Evolutionary conservation across 1,140 invertebrate species (phyloP).

Genomic region (Tetramorium simillimum): DNA sequence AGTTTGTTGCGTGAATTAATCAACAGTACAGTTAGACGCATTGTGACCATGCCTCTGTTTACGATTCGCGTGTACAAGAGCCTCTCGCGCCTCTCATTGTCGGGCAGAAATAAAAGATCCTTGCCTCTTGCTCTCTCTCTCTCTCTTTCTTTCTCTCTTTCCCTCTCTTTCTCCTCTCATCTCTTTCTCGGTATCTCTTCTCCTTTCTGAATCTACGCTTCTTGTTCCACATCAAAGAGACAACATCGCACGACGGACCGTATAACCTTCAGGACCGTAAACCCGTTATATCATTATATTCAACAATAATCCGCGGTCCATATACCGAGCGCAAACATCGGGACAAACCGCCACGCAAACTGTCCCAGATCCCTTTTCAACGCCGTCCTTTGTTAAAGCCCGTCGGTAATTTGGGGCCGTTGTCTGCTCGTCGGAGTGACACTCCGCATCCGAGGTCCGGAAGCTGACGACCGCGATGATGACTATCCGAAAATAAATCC

Average conservation of each 20-base stretch:
- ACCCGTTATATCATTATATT: constrained; percentile 80
- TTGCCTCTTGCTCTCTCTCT: not conserved
- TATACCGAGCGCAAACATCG: constrained; percentile 44
- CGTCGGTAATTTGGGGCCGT: constrained; percentile 42
- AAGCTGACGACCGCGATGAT: constrained; percentile 20
- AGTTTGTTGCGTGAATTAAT: constrained; percentile 31
- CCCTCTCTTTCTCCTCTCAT: not conserved
- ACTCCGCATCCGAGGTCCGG: constrained; percentile 12
- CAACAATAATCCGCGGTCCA: constrained; percentile 71
- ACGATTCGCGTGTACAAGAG: constrained; percentile 48
- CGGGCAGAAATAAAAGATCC: constrained; percentile 56
- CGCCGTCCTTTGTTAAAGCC: not conserved
- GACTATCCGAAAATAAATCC: not conserved
- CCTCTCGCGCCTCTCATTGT: constrained; percentile 34
- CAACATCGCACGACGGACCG: constrained; percentile 44
- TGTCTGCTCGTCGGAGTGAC: not conserved
- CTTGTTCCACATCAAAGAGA: constrained; percentile 6
- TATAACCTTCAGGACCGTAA: constrained; percentile 74
- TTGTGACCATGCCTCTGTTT: constrained; percentile 8
- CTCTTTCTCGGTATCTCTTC: not conserved
- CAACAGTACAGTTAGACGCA: constrained; percentile 43
- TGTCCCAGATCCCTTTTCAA: constrained; percentile 50
- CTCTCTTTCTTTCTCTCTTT: not conserved
- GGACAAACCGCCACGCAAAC: constrained; percentile 52
- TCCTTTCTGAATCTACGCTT: constrained; percentile 17